Base-by-base conservation (phyloP, 1,140 invertebrate genomes). In the Drosophila pallidifrons region DNA sequence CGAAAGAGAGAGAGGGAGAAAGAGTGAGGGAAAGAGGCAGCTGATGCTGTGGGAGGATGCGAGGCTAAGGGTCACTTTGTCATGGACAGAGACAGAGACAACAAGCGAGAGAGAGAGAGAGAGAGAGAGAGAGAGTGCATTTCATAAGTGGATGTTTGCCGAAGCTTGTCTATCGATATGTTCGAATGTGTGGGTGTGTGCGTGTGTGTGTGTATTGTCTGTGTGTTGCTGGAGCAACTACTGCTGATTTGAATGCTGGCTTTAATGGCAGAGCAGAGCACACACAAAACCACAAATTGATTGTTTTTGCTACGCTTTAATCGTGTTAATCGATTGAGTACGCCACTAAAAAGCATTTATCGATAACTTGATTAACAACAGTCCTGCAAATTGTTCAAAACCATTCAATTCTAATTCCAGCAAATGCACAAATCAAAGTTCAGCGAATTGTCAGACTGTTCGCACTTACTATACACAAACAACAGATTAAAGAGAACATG, bases 61-160 rank as follows among this genome's bases (percentile, higher is more conserved):
- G 47, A 52, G 66, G 32, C 58, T 51, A 60, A 61, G 66, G 57
- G 57, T 69, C 66, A 69, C 65, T 68, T 59, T 66, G 51, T 46
- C 63, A 66, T 32, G 63, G 13, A n/a, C 61, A 15, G 20, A 54
- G 1, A 32, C 5, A 32, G 30, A 32, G 30, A 32, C 30, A 32
- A 25, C 20, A 25, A 25, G 0, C 20, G 30, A 32, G 6, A 32
- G 30, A 7, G 5, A 8, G 30, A 32, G 1, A 5, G 6, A 32
- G 30, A 32, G 30, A 32, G 5, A 32, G 5, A 32, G 30, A 32
- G 20, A 47, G 47, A 64, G 28, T 65, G 63, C 63, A 45, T 45
- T 66, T 38, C 51, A 55, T 46, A 55, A 32, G 51, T 35, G 63
- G 15, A 46, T 43, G 15, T 55, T 49, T 51, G 46, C 32, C 54